Evolutionary conservation across 2,113 vertebrate species (phyloP), one percentile per base, ranked within the genome.

Genomic region (Circaetus gallicus): DNA sequence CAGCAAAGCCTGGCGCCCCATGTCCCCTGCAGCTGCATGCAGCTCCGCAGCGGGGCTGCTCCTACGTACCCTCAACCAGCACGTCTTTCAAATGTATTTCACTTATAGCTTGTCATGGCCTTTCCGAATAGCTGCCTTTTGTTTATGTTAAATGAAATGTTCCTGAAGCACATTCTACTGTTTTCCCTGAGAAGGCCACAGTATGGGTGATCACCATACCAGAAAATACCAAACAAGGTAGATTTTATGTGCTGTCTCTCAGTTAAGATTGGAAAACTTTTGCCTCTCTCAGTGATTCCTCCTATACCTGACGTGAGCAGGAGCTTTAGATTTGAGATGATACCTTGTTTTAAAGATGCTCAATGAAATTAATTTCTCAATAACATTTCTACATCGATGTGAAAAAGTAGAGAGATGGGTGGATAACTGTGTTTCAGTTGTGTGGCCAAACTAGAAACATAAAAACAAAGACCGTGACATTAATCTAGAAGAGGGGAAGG

Each of bases 21-120:
- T 5, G 29, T 45, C 28, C 34, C 15, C 36, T 28, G 26, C 18
- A 26, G 45, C 31, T 18, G 14, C 25, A 1, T 0, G 8, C 2
- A 16, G 31, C 34, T 78, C 16, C 4, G 2, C 4, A 32, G 17
- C 7, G 3, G 18, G 6, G 13, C 32, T 81, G 67, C 43, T 79
- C 31, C 53, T 34, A 9, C 0, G 1, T 13, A 62, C 49, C 26
- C 24, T 61, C 72, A 45, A 4, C 14, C 38, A 40, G 6, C 8
- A 43, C 0, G 3, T 15, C 65, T 59, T 69, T 31, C 69, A 73
- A 65, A 31, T 24, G 15, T 22, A 6, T 32, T 50, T 84, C 66
- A 29, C 11, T 18, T 31, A 5, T 2, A 45, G 65, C 40, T 70
- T 40, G 13, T 32, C 2, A 1, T 32, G 52, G 47, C 31, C 25